These are phyloP conservation scores for Clanis bilineata DNA, from an alignment of 2,888 invertebrate species.

Conservation along the genomic window DNA sequence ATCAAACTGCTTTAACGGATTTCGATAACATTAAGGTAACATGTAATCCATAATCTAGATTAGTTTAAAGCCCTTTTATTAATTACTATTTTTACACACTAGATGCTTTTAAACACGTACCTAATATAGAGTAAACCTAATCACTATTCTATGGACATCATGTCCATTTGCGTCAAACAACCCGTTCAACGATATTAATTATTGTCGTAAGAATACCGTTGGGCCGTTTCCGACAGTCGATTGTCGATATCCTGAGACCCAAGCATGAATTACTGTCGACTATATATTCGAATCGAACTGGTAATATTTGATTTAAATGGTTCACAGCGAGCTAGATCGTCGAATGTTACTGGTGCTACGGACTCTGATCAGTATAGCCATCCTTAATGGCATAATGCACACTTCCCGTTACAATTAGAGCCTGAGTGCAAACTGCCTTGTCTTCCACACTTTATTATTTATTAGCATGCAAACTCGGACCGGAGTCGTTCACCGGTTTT, in stretches of 20 bases:
- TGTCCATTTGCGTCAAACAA: too few species aligned
- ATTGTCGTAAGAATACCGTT: neutral
- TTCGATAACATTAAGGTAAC: neutral
- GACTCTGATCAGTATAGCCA: too few species aligned
- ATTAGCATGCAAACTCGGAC: constrained; percentile 34
- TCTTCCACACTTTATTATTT: constrained; percentile 31
- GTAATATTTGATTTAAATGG: too few species aligned
- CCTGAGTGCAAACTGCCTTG: constrained; percentile 37
- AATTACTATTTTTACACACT: neutral
- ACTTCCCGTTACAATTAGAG: constrained; percentile 42
- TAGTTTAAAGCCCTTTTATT: neutral
- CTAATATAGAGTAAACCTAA: neutral
- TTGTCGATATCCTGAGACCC: constrained; percentile 22
- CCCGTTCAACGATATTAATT: neutral
- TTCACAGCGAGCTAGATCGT: too few species aligned
- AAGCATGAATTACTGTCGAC: too few species aligned
- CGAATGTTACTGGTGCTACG: too few species aligned
- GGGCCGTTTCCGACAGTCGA: constrained; percentile 24
- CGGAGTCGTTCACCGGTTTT: constrained; percentile 25
- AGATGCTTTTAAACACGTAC: neutral
- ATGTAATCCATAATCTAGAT: neutral
- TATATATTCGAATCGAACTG: too few species aligned
- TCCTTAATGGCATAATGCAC: constrained; percentile 38
- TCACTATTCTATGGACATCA: too few species aligned
- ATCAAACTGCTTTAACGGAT: neutral